Conservation (phyloP, 2,888 invertebrate genomes). For the Oeneis ivallda region DNA sequence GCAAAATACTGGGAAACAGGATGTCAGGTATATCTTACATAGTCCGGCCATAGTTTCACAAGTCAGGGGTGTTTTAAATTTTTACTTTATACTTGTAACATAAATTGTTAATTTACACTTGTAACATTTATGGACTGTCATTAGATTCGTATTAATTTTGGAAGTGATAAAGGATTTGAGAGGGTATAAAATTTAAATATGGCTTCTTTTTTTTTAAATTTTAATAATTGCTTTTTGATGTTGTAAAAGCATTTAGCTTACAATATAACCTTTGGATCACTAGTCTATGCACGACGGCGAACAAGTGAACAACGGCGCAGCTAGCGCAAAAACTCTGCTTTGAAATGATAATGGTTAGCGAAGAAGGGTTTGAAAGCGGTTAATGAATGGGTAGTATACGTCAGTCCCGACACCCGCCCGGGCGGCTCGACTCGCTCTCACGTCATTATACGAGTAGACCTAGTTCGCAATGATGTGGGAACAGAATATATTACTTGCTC, state of each 20-base stretch:
- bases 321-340: conserved; percentile 8
- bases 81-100: too few relatives aligned
- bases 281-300: conserved; percentile 4
- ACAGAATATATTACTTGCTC: background rate
- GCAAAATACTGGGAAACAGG: too few relatives aligned
- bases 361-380: conserved; percentile 32
- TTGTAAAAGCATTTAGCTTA: conserved; percentile 7
- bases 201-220: too few relatives aligned
- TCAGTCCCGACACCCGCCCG: conserved; percentile 34
- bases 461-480: conserved; percentile 4
- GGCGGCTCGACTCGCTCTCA: conserved; percentile 25
- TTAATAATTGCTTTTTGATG: background rate
- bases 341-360: conserved; percentile 11
- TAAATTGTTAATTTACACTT: too few relatives aligned
- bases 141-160: too few relatives aligned
- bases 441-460: background rate
- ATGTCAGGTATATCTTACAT: too few relatives aligned
- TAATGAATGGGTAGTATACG: conserved; percentile 37
- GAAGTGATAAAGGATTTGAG: too few relatives aligned
- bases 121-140: too few relatives aligned
- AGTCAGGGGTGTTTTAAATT: too few relatives aligned
- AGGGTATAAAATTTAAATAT: too few relatives aligned
- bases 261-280: conserved; percentile 1
- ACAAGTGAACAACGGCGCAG: conserved; percentile 10
- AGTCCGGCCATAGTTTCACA: too few relatives aligned